A percentile compares a stretch with the other conserved stretches of the same genome.
phyloP scores from a whole-genome alignment of 2,888 invertebrate genomes.

The Plemyria rubiginata region DNA sequence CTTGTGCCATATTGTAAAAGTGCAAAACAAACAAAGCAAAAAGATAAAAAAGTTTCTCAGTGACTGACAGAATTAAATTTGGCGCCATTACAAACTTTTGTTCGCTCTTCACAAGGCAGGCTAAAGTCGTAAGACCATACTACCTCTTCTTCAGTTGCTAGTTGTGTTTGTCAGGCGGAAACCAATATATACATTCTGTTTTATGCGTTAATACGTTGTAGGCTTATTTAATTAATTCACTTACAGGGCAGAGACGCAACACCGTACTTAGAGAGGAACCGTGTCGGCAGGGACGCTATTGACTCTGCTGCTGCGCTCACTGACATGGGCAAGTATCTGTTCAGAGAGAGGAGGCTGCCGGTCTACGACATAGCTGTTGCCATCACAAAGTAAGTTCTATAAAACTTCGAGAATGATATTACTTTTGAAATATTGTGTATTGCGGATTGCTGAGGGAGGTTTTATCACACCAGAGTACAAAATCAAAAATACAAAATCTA shows the following conservation, averaged over 20 bases:
- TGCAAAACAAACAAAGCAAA: background rate
- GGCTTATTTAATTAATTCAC: background rate
- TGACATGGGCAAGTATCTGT: conserved; percentile 98
- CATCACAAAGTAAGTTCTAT: conserved; percentile 94
- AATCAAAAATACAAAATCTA: no score
- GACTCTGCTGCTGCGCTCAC: conserved; percentile 97
- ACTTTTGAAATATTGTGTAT: background rate
- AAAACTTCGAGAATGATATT: background rate
- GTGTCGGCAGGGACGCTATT: conserved; percentile 96
- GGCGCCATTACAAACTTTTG: conserved; percentile 34
- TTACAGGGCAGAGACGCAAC: conserved; percentile 96
- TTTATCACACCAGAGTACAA: no score
- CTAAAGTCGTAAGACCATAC: background rate
- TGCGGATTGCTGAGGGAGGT: no score
- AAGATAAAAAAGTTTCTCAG: conserved; percentile 1
- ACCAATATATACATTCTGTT: no score
- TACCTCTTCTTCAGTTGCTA: background rate
- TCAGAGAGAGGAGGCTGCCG: conserved; percentile 96
- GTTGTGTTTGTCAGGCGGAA: no score
- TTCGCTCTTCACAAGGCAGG: background rate
- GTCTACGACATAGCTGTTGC: conserved; percentile 98
- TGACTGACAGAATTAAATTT: conserved; percentile 28
- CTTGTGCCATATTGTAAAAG: conserved; percentile 64
- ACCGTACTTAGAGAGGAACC: conserved; percentile 96
- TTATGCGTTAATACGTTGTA: background rate